Evolutionary conservation across 2,113 vertebrate species (phyloP).

Genomic region (Baryphthengus martii): DNA sequence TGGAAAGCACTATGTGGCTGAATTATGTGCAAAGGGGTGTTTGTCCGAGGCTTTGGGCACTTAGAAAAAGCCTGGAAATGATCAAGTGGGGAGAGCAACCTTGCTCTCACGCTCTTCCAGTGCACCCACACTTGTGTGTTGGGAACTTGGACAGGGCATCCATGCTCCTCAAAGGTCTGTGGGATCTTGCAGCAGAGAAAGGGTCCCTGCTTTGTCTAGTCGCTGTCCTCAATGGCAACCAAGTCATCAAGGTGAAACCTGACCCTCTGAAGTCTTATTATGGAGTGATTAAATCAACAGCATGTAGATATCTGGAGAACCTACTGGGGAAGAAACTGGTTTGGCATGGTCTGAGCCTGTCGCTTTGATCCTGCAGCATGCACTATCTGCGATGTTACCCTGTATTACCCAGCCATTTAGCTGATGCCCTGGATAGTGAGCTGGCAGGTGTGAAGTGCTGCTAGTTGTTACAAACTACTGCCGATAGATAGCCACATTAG

Average conservation of each 20-base stretch:
- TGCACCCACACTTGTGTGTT: not conserved
- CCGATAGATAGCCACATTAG: not conserved
- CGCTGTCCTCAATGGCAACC: not conserved
- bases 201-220: not conserved
- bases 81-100: not conserved
- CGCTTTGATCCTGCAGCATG: not conserved
- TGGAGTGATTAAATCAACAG: not conserved
- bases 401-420: not conserved
- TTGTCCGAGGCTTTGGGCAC: not conserved
- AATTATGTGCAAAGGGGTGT: not conserved
- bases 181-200: not conserved
- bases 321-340: not conserved
- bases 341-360: not conserved
- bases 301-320: not conserved
- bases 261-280: not conserved
- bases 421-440: not conserved
- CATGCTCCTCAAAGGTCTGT: not conserved
- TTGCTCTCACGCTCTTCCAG: fast-evolving
- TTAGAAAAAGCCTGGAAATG: not conserved
- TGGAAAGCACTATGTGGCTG: not conserved
- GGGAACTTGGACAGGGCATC: not conserved
- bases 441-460: not conserved
- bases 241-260: not conserved
- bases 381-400: not conserved
- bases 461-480: not conserved